Conservation (phyloP, 2,888 invertebrate genomes). For the Clunio marinus region DNA sequence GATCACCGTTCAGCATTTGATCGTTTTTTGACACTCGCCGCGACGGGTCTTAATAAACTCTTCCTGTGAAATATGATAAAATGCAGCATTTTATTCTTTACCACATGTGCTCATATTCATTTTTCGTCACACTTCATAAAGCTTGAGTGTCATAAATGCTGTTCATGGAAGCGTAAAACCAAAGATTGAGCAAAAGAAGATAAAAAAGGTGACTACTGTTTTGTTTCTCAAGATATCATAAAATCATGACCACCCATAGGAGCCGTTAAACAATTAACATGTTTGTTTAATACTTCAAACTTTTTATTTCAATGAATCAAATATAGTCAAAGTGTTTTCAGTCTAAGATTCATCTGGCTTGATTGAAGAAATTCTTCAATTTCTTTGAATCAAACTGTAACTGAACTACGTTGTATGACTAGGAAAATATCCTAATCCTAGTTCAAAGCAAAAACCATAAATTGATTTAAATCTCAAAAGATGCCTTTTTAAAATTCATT, state of each 20-base stretch:
- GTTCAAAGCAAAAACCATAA: too few species aligned
- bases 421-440: too few species aligned
- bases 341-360: too few species aligned
- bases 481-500: too few species aligned
- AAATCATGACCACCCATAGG: conserved; percentile 30
- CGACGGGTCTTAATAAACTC: neutral
- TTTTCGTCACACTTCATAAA: conserved; percentile 25
- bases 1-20: neutral
- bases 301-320: too few species aligned
- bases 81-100: neutral
- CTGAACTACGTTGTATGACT: too few species aligned
- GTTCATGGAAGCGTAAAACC: neutral
- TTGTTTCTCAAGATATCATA: neutral
- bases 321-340: too few species aligned
- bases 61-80: conserved; percentile 6
- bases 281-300: conserved; percentile 32
- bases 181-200: neutral
- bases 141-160: neutral
- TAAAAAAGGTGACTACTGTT: conserved; percentile 30
- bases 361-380: too few species aligned
- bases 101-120: conserved; percentile 6
- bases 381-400: too few species aligned
- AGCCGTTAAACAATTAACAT: conserved; percentile 37
- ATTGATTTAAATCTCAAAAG: too few species aligned
- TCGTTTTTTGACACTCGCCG: neutral